phyloP scores from a whole-genome alignment of 2,797 vertebrate species.

The Coracias cyanogaster region DNA sequence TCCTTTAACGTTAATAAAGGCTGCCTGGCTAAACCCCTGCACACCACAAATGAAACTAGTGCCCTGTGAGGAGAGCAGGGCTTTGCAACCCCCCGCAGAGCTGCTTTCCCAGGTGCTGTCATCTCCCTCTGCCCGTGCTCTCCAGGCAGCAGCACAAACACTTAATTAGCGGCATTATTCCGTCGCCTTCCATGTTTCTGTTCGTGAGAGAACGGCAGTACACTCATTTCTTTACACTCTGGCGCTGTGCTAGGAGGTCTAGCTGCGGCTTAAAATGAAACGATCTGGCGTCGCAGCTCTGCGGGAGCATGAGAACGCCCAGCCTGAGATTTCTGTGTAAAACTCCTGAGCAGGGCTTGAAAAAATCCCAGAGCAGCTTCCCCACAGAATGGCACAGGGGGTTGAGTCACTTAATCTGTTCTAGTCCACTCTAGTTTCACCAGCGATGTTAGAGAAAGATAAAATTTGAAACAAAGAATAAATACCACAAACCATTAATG shows the following conservation, averaged over 20 bases:
- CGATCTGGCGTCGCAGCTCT: neutral
- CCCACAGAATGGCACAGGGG: neutral
- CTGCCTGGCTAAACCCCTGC: slow-evolving; percentile 1
- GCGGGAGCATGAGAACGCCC: neutral
- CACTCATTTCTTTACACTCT: neutral
- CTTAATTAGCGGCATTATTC: neutral
- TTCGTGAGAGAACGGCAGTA: neutral
- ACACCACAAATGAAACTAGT: neutral
- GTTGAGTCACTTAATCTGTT: neutral
- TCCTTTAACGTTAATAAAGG: neutral
- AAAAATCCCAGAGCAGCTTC: neutral
- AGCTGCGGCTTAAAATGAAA: neutral
- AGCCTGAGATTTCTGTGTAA: neutral
- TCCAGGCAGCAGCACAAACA: neutral
- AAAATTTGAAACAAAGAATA: neutral
- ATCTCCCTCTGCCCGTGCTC: neutral
- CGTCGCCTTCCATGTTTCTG: neutral
- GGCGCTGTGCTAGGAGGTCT: neutral
- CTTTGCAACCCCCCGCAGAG: too few species aligned
- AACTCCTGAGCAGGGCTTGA: neutral
- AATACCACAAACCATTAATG: neutral
- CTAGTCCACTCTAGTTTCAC: neutral
- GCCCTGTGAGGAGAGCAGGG: too few species aligned
- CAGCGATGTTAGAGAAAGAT: neutral
- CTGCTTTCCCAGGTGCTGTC: neutral